phyloP scores from a whole-genome alignment of 2,888 invertebrate species.

The Diplolepis rosae region DNA sequence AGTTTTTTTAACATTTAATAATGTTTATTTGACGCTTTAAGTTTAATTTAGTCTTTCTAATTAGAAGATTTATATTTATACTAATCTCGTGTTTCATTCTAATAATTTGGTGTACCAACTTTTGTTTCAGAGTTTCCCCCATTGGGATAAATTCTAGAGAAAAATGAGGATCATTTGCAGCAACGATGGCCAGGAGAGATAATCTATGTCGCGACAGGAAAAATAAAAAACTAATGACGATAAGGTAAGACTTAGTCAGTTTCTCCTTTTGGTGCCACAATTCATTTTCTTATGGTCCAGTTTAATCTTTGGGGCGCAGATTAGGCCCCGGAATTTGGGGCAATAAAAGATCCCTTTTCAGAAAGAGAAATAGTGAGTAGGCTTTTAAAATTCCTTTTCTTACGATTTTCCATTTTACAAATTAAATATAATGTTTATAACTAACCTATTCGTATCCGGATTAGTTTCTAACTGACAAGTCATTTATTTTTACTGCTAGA shows the following conservation, averaged over 20 bases:
- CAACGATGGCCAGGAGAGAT: not conserved
- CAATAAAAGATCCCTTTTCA: not conserved
- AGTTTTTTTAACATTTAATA: not conserved
- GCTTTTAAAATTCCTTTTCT: not conserved
- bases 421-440: too few relatives aligned
- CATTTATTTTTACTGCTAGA: too few relatives aligned
- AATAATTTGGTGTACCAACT: too few relatives aligned
- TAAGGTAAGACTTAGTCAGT: not conserved
- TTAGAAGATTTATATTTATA: not conserved
- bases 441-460: too few relatives aligned
- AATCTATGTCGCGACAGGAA: not conserved
- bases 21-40: not conserved
- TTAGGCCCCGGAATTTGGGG: conserved; percentile 4
- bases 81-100: too few relatives aligned
- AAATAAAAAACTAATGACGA: conserved; percentile 3
- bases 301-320: not conserved
- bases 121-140: not conserved
- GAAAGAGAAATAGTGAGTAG: not conserved
- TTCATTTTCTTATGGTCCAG: conserved; percentile 13
- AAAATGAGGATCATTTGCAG: conserved; percentile 9
- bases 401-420: too few relatives aligned
- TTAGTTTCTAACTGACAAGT: too few relatives aligned
- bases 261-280: conserved; percentile 2
- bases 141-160: not conserved
- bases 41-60: not conserved